phyloP scores from a whole-genome alignment of 1,140 invertebrate species.

The Brachionus rotundiformis region DNA sequence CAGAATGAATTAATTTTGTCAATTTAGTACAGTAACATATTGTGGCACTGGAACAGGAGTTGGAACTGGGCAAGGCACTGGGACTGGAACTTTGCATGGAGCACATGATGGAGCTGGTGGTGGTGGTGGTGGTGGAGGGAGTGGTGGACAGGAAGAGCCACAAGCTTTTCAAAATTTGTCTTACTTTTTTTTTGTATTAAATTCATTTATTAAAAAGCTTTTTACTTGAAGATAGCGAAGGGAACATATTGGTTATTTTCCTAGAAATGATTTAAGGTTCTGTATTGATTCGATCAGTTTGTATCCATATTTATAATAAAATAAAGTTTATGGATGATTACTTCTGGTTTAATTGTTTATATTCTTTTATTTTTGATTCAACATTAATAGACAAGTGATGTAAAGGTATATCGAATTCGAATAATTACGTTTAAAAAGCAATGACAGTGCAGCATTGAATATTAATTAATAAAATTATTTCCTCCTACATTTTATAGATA shows the following conservation, averaged over 20 bases:
- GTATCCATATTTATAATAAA: background rate
- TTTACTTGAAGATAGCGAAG: background rate
- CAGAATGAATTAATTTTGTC: background rate
- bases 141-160: background rate
- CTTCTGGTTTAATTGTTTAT: background rate
- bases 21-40: background rate
- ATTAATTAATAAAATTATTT: background rate
- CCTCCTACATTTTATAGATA: background rate
- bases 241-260: background rate
- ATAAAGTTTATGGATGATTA: background rate
- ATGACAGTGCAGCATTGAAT: background rate
- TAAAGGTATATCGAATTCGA: background rate
- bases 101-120: background rate
- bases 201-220: background rate
- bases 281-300: background rate
- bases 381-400: background rate
- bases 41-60: constrained; percentile 5
- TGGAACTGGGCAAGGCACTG: constrained; percentile 1
- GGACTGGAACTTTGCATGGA: background rate
- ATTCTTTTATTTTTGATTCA: background rate
- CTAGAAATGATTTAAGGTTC: background rate
- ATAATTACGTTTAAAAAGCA: background rate
- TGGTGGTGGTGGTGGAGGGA: background rate
- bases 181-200: background rate
- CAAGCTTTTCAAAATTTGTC: background rate